Percentiles rank a stretch among this genome's conserved stretches.
phyloP scores from a whole-genome alignment of 37 sponge, comb jelly and placozoan species.

The Dysidea cf. avara region DNA sequence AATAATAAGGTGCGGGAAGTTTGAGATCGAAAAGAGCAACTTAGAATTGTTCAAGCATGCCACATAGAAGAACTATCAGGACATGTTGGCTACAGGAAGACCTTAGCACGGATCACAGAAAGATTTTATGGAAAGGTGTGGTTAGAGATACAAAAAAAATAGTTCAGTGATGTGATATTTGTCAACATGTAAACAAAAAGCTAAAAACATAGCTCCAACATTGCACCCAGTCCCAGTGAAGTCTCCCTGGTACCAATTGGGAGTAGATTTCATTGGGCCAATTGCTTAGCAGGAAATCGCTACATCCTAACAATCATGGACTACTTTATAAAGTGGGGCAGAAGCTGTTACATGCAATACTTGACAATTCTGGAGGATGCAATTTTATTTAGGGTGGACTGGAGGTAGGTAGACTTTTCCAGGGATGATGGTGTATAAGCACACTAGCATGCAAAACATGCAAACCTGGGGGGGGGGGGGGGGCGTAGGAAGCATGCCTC shows the following conservation, averaged over 20 bases:
- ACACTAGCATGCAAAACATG: too few relatives aligned
- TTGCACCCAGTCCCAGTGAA: conserved; percentile 68
- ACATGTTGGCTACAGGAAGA: conserved; percentile 58
- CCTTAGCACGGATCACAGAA: conserved; percentile 38
- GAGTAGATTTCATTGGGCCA: conserved; percentile 80
- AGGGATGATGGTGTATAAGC: too few relatives aligned
- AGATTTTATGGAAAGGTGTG: too few relatives aligned
- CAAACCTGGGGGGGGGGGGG: too few relatives aligned
- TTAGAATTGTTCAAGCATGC: conserved; percentile 49
- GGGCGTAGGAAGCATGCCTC: too few relatives aligned
- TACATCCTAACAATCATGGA: conserved; percentile 68
- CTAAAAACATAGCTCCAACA: conserved; percentile 44
- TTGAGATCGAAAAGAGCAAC: conserved; percentile 3
- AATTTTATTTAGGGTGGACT: too few relatives aligned
- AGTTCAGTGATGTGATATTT: conserved; percentile 59
- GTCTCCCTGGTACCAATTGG: conserved; percentile 69
- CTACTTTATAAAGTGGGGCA: conserved; percentile 68
- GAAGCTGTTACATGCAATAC: too few relatives aligned
- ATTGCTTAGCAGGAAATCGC: conserved; percentile 21
- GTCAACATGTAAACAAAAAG: conserved; percentile 47
- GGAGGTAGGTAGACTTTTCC: too few relatives aligned
- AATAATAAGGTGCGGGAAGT: neutral
- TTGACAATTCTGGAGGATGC: too few relatives aligned
- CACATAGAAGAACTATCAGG: conserved; percentile 65
- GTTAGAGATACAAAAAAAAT: conserved; percentile 42